Conservation (phyloP, 2,113 vertebrate species). For the Oncorhynchus keta region DNA sequence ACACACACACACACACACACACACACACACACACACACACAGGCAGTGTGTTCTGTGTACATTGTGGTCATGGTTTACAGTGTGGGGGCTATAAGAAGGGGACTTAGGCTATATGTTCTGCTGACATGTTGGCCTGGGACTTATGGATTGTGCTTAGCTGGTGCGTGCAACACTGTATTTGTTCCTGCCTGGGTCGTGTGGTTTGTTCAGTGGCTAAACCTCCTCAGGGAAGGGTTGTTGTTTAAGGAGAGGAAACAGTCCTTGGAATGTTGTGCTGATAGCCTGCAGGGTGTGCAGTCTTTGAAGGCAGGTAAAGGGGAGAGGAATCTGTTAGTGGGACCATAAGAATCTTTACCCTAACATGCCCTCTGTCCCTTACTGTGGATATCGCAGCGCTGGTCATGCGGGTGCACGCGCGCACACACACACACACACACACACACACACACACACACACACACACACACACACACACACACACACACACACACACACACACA, state of each 20-base stretch:
- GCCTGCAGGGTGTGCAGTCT: slow-evolving; percentile 67
- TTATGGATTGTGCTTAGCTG: slow-evolving; percentile 58
- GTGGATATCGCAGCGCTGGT: slow-evolving; percentile 46
- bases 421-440: not conserved
- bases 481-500: not conserved
- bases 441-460: not conserved
- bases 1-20: not conserved
- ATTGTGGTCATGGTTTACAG: slow-evolving; percentile 49
- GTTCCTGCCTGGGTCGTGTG: slow-evolving; percentile 36
- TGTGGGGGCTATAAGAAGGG: slow-evolving; percentile 58
- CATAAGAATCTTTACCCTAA: slow-evolving; percentile 51
- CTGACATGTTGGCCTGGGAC: slow-evolving; percentile 65
- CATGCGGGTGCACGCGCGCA: slow-evolving; percentile 32
- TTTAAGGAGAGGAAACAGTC: slow-evolving; percentile 62
- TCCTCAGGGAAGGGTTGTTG: slow-evolving; percentile 63
- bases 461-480: not conserved
- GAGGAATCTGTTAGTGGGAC: slow-evolving; percentile 43
- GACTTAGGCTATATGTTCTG: slow-evolving; percentile 66
- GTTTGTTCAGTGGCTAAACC: slow-evolving; percentile 48
- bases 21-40: not conserved
- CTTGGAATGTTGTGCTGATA: slow-evolving; percentile 69
- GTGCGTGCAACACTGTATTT: slow-evolving; percentile 31
- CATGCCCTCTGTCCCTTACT: slow-evolving; percentile 55
- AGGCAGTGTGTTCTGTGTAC: slow-evolving; percentile 38
- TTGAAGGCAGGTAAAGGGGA: slow-evolving; percentile 45